Evolutionary conservation across 2,888 invertebrate species (phyloP), one percentile per base, ranked within the genome.

Genomic region (Yponomeuta sedellus): DNA sequence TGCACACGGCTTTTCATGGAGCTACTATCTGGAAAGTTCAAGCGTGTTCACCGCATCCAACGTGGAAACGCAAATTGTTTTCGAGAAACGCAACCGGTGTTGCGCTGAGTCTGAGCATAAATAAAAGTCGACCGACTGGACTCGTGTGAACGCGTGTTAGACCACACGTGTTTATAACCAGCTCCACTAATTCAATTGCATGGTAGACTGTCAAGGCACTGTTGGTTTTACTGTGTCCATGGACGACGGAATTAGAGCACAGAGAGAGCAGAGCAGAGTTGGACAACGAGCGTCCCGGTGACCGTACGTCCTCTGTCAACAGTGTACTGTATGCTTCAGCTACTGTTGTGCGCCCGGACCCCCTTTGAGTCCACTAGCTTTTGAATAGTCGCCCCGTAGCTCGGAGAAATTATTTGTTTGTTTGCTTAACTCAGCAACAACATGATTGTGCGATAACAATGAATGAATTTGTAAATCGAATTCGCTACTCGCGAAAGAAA

Each of bases 301-400:
- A 59, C 10, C 59, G 25, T 25, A 6, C 59, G 22, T 59, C 59
- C 59, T 59, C 20, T 59, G 59, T 22, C 20, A 59, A 59, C 59
- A 22, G 12, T 22, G 25, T 59, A 59, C 22, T 22, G 58, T 59
- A 25, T 59, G 20, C 12, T 10, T 59, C 34, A 34, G 59, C 20
- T 25, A 20, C 20, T 20, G 22, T 59, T 59, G 12, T 22, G 59
- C 25, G 20, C 59, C 22, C 22, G 22, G 6, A 22, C 25, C 59
- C n/a, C 20, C n/a, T 19, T 22, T 20, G 59, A 22, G 22, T 20
- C 20, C 11, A 22, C 12, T 59, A 22, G 22, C 5, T 25, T 22
- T 59, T 59, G 59, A 59, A 59, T 59, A 59, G 59, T 59, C 6
- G 20, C 57, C 11, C 57, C 34, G 34, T 57, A 6, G n/a, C 19